Evolutionary conservation across 1,140 invertebrate genomes (phyloP).

Genomic region (Heliconius hermathena): DNA sequence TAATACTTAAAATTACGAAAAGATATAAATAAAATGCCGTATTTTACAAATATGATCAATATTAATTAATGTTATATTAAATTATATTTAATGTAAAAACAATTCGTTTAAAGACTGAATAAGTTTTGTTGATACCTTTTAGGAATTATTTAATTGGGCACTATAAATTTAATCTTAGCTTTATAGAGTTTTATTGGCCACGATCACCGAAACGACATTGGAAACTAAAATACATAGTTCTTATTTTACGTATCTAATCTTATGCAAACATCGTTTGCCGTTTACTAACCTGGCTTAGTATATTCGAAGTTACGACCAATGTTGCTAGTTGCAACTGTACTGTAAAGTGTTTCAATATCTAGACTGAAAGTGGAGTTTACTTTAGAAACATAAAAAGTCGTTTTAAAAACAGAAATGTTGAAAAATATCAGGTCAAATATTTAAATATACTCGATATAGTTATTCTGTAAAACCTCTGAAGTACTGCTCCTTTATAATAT

Average conservation of each 20-base stretch:
- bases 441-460: background rate
- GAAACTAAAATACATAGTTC: slow-evolving; percentile 7
- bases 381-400: background rate
- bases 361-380: background rate
- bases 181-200: background rate
- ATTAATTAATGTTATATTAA: background rate
- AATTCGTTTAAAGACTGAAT: background rate
- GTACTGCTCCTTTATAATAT: background rate
- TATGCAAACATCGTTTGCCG: background rate
- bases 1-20: background rate
- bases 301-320: slow-evolving; percentile 1
- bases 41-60: background rate
- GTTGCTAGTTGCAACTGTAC: background rate
- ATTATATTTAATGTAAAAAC: background rate
- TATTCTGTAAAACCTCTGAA: background rate
- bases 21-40: background rate
- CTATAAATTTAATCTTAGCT: background rate
- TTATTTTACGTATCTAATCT: slow-evolving; percentile 13
- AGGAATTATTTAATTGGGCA: background rate
- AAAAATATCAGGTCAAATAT: background rate
- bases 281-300: slow-evolving; percentile 8
- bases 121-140: background rate
- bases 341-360: background rate
- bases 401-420: background rate
- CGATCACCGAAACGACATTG: slow-evolving; percentile 9